Evolutionary conservation across 2,113 vertebrate genomes (phyloP).

Genomic region (Zosterops borbonicus): DNA sequence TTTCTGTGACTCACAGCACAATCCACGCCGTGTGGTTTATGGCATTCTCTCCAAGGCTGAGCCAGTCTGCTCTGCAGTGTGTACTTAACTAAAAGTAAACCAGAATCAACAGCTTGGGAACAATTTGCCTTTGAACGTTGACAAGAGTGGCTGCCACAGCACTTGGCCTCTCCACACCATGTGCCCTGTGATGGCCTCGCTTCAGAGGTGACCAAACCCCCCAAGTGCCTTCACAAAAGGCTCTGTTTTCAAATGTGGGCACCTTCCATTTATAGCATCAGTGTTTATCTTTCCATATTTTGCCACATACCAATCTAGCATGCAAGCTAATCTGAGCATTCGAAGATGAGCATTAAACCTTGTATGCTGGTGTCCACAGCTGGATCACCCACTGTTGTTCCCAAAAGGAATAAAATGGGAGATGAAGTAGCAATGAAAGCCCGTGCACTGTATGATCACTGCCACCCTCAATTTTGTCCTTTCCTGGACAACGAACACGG

Average conservation of each 20-base stretch:
- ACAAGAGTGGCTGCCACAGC: neutral
- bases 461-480: neutral
- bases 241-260: neutral
- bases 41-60: neutral
- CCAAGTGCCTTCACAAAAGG: neutral
- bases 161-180: neutral
- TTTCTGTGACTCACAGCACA: neutral
- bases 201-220: neutral
- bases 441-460: neutral
- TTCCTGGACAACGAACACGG: neutral
- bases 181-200: neutral
- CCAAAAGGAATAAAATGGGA: neutral
- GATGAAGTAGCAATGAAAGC: neutral
- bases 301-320: neutral
- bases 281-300: neutral
- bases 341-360: neutral
- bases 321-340: neutral
- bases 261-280: neutral
- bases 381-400: neutral
- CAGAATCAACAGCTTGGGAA: neutral
- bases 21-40: neutral
- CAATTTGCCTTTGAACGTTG: neutral
- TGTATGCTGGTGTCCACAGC: neutral
- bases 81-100: slow-evolving; percentile 23
- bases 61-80: neutral